Evolutionary conservation across 2,888 invertebrate species (phyloP).

Genomic region (Hecatera dysodea): DNA sequence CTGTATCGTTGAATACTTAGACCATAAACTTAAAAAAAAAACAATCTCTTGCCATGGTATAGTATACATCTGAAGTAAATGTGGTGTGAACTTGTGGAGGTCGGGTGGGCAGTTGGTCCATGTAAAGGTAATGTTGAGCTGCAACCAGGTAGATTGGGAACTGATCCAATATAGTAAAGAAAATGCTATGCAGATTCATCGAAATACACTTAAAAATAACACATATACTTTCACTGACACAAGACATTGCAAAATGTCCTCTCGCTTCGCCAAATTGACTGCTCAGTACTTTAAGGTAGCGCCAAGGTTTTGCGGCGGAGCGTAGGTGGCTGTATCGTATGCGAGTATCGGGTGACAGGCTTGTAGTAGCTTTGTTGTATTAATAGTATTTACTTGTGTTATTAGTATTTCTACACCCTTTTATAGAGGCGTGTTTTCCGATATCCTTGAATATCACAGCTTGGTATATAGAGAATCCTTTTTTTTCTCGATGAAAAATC

Average conservation of each 20-base stretch:
- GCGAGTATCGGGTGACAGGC: conserved; percentile 39
- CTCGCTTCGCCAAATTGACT: conserved; percentile 35
- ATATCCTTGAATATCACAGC: no score
- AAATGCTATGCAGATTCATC: background rate
- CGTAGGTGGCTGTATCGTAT: conserved; percentile 46
- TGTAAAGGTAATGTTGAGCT: background rate
- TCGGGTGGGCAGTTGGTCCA: background rate
- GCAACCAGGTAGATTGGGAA: background rate
- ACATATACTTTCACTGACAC: conserved; percentile 27
- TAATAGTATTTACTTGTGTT: conserved; percentile 38
- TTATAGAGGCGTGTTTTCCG: background rate
- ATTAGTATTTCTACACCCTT: background rate
- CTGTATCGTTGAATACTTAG: background rate
- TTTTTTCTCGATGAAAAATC: no score
- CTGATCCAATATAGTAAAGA: background rate
- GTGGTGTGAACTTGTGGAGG: background rate
- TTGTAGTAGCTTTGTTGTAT: conserved; percentile 34
- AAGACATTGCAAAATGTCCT: conserved; percentile 20
- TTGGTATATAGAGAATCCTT: background rate
- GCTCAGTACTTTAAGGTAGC: conserved; percentile 22
- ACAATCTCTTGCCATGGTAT: background rate
- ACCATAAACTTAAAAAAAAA: background rate
- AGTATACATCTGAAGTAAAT: no score
- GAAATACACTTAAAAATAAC: background rate
- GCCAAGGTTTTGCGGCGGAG: conserved; percentile 51